Evolutionary conservation across 2,797 vertebrate species (phyloP), one percentile per base, ranked within the genome.

Genomic region (Ctenosaura bakeri): DNA sequence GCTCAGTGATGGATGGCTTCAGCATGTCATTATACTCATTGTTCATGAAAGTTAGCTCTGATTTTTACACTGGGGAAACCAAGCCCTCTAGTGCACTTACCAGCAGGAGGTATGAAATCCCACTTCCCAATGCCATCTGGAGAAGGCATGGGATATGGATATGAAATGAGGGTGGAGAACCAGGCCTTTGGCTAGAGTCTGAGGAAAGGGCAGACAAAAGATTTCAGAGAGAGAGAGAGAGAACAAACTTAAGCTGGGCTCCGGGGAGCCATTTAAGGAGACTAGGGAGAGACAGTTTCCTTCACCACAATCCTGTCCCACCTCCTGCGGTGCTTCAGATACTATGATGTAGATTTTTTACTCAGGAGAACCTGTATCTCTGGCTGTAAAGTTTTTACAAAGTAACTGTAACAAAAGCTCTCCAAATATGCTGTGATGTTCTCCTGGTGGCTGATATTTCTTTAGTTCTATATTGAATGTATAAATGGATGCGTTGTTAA

Each of bases 171-270:
- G 56, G 56, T 24, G 35, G 3, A 26, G 54, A 64, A 86, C 56
- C 38, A 64, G 66, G 24, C 69, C 64, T 46, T 52, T 20, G 13
- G 29, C 86, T 78, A 79, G 29, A n/a, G 24, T 81, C 29, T 24
- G 56, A 74, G 3, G 26, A 81, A 81, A 80, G 54, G n/a, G 56
- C 46, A 59, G 62, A 88, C 42, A 62, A 59, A n/a, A 62, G 22
- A 64, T 84, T 89, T 89, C 26, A 64, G 84, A 90, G 42, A 87
- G 50, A 52, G 10, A 52, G 52, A 12, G 10, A 12, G 10, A 62
- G 22, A 56, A 74, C 29, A 77, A 83, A 83, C 26, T 64, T n/a
- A 84, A 35, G 20, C 4, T 54, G n/a, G n/a, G 50, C 10, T 69
- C 26, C 46, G n/a, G 59, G 26, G 62, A 83, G 38, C 29, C n/a